Base-by-base conservation (phyloP, 2,797 vertebrate species). In the Microtus agrestis region DNA sequence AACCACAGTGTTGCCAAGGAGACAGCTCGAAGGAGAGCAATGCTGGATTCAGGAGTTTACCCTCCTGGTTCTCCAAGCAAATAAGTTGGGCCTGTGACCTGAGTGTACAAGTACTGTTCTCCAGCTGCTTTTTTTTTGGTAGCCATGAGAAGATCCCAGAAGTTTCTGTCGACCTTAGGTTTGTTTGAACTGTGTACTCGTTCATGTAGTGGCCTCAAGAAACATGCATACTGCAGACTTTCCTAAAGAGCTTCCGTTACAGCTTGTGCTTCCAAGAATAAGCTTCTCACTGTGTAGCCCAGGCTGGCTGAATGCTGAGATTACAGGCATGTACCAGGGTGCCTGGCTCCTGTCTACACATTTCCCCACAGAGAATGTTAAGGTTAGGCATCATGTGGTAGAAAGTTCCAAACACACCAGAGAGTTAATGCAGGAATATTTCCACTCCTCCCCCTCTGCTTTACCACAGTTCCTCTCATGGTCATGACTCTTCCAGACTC, bases 1-100 rank as follows among this genome's bases (percentile, higher is more conserved):
- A 99, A 99, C 97, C 99, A 99, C 98, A 99, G 99, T 34, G 99
- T 99, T 87, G 99, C 99, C 91, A 99, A 99, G 97, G 99, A 99
- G 98, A 99, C 99, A 0, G 99, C 99, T 3, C 97, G 99, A 5
- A 99, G 99, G 81, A 99, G 99, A 92, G 99, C 99, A 2, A 99
- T 99, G 99, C 98, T 99, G 97, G 99, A 99, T 97, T 99, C 99
- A 0, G 99, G 99, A 0, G 98, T 98, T 63, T 99, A 99, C 97
- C 97, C 98, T 0, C 98, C 99, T 15, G 99, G 99, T 2, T 99
- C 99, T 8, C 99, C 99, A 31, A 99, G 98, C 97, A 99, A 99
- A 98, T 6, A 6, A 85, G 93, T 67, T 43, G 63, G 73, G 59
- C 76, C 78, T 4, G 0, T 34, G n/a, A n/a, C 88, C 27, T 25